Percentiles rank a stretch among this genome's conserved stretches.
phyloP scores from a whole-genome alignment of 2,797 vertebrate species.

The Ctenochaetus hawaiiensis region DNA sequence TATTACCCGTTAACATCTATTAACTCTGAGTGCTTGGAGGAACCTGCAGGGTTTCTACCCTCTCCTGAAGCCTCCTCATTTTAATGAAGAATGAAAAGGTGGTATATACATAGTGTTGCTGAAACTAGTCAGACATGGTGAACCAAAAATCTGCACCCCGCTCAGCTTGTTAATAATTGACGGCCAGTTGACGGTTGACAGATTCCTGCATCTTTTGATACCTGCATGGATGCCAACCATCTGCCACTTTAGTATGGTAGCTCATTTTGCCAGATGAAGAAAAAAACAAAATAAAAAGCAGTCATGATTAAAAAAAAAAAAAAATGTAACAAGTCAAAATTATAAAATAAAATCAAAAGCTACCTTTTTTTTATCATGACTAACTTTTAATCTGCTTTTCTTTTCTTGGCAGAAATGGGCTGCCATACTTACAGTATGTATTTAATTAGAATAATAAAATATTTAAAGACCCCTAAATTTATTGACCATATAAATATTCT shows the following conservation, averaged over 20 bases:
- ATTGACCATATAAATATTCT: background rate
- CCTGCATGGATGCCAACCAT: background rate
- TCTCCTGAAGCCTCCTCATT: constrained; percentile 21
- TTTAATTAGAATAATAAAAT: background rate
- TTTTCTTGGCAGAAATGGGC: background rate
- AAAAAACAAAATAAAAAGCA: background rate
- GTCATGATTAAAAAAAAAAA: background rate
- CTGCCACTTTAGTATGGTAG: background rate
- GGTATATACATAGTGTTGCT: constrained; percentile 24
- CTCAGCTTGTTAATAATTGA: constrained; percentile 5
- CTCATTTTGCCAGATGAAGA: background rate
- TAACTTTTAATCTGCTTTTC: background rate
- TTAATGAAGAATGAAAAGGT: constrained; percentile 30
- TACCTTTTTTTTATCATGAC: background rate
- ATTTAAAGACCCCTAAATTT: background rate
- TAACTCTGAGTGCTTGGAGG: constrained; percentile 53
- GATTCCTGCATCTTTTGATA: constrained; percentile 12
- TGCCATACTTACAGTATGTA: background rate
- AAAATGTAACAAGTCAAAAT: background rate
- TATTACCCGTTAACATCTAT: constrained; percentile 69
- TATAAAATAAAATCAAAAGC: background rate
- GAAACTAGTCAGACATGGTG: constrained; percentile 15
- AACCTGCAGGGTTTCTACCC: constrained; percentile 47
- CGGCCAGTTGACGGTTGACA: constrained; percentile 1
- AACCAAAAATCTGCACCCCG: background rate